Evolutionary conservation across 2,888 invertebrate genomes (phyloP).

Genomic region (Limulus polyphemus): DNA sequence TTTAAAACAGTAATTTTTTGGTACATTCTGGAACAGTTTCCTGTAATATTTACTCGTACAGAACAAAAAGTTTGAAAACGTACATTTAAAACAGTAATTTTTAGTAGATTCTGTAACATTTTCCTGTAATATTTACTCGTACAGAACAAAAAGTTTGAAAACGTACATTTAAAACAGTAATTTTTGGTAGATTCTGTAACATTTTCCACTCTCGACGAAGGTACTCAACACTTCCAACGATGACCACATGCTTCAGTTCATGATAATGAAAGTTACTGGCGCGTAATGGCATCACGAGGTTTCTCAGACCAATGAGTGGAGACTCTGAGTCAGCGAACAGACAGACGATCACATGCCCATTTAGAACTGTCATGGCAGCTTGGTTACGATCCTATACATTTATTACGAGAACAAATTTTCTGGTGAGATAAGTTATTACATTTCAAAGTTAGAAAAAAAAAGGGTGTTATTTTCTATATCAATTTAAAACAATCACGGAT

Average conservation of each 20-base stretch:
- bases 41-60: slow-evolving; percentile 37
- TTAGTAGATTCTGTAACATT: slow-evolving; percentile 98
- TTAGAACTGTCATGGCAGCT: slow-evolving; percentile 97
- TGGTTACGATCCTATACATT: slow-evolving; percentile 80
- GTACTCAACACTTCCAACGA: slow-evolving; percentile 98
- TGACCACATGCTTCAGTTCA: slow-evolving; percentile 98
- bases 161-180: slow-evolving; percentile 92
- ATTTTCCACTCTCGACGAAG: slow-evolving; percentile 98
- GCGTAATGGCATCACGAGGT: slow-evolving; percentile 97
- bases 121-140: slow-evolving; percentile 54
- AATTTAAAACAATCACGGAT: no score
- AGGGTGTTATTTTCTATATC: no score
- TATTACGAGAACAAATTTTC: no score
- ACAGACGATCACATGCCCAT: slow-evolving; percentile 97
- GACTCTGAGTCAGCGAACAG: slow-evolving; percentile 98
- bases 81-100: slow-evolving; percentile 96
- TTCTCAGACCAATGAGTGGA: slow-evolving; percentile 92
- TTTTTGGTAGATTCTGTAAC: slow-evolving; percentile 98
- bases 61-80: slow-evolving; percentile 35
- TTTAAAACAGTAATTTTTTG: slow-evolving; percentile 98
- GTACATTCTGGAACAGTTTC: slow-evolving; percentile 99
- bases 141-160: background rate
- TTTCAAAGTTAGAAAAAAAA: no score
- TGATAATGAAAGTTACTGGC: slow-evolving; percentile 99
- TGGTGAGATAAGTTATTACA: no score